These are phyloP conservation scores for Mya arenaria DNA, from an alignment of 1,140 invertebrate species.

Conservation along the genomic window DNA sequence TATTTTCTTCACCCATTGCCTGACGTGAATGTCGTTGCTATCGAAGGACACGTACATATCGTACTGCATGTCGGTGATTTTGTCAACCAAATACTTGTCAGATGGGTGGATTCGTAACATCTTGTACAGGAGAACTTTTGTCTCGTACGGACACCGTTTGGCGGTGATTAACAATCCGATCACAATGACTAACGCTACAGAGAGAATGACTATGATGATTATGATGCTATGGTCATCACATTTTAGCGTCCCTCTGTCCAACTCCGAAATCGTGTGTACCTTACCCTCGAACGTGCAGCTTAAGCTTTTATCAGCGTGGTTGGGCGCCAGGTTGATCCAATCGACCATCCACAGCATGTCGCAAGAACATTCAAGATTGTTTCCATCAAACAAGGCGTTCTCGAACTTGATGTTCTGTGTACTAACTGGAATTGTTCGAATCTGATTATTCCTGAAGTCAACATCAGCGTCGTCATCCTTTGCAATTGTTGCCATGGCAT, in stretches of 20 bases:
- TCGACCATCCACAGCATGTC: slow-evolving; percentile 54
- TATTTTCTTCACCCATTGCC: slow-evolving; percentile 58
- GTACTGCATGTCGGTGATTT: slow-evolving; percentile 16
- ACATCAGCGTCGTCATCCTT: slow-evolving; percentile 13
- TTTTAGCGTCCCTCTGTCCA: slow-evolving; percentile 37
- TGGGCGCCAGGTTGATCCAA: slow-evolving; percentile 42
- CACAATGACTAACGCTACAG: slow-evolving; percentile 40
- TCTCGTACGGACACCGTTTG: slow-evolving; percentile 65
- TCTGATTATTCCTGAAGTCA: slow-evolving; percentile 33
- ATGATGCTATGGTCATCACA: slow-evolving; percentile 51
- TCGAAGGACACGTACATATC: slow-evolving; percentile 61
- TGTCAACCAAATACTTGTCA: slow-evolving; percentile 57
- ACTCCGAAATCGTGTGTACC: slow-evolving; percentile 30
- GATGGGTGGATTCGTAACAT: slow-evolving; percentile 58
- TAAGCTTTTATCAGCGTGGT: slow-evolving; percentile 25
- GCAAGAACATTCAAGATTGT: slow-evolving; percentile 26
- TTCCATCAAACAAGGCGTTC: slow-evolving; percentile 8
- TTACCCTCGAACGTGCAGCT: slow-evolving; percentile 47
- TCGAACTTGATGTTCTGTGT: slow-evolving; percentile 33
- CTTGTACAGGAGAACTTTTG: slow-evolving; percentile 63
- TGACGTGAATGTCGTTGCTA: slow-evolving; percentile 52
- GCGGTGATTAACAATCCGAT: slow-evolving; percentile 54
- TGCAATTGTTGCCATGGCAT: slow-evolving; percentile 21
- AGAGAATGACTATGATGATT: slow-evolving; percentile 42
- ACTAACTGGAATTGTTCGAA: background rate